Base-by-base conservation (phyloP, 2,888 invertebrate species). In the Palloptera scutellata region DNA sequence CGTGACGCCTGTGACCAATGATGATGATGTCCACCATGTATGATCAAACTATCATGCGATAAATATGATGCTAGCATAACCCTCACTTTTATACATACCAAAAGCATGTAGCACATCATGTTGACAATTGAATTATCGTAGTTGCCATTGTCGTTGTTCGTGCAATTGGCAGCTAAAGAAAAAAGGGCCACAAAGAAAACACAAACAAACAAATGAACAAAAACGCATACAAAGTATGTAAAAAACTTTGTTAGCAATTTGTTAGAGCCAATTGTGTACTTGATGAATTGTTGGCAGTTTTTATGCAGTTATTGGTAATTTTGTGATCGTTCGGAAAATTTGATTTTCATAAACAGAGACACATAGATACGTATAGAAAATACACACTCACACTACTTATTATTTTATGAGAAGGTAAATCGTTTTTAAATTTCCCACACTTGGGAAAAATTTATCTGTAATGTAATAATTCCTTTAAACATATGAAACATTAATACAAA, bases 71-170 rank as follows among this genome's bases (percentile, higher is more conserved):
- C 30, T 30, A 30, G 30, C 30, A 30, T 30, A 54, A 17, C 30
- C 45, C 59, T 17, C 58, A 41, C 30, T 58, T 58, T 58, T 40
- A 12, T 13, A 12, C 57, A 15, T 41, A 57, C 57, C 10, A 40
- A 12, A 58, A 68, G 72, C 71, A 74, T 74, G 73, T 72, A 70
- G 69, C 73, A 74, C 71, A 72, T 73, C 73, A 67, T 70, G 71
- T 74, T 70, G 70, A 72, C 73, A 74, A 74, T 73, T 72, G 74
- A 73, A 73, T 74, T 73, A 74, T 70, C 67, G 66, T 60, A 68
- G 64, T 64, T 52, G 59, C 58, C 48, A 20, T 48, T 10, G 48
- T 8, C 12, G 10, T 48, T 15, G 48, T 15, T n/a, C 15, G 8
- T 48, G 48, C 12, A 48, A 30, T 30, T 30, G 30, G 48, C 48